phyloP scores from a whole-genome alignment of 1,140 invertebrate species.

The Cataglyphis hispanica region DNA sequence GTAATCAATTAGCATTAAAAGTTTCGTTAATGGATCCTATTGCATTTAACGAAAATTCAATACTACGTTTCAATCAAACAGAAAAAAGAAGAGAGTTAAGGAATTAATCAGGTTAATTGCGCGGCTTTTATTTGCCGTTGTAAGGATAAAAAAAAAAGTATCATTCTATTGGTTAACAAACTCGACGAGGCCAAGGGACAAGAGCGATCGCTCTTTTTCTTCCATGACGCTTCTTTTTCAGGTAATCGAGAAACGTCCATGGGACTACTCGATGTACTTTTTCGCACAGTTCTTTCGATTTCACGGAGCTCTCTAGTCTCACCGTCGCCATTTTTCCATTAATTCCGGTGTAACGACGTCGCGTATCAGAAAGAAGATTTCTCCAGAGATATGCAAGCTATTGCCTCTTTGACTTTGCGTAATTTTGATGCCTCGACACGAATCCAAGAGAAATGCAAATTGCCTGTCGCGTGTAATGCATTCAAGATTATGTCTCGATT shows the following conservation, averaged over 20 bases:
- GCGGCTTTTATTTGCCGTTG: constrained; percentile 42
- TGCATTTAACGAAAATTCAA: constrained; percentile 18
- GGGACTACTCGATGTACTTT: constrained; percentile 21
- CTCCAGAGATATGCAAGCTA: constrained; percentile 3
- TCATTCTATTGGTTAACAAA: constrained; percentile 52
- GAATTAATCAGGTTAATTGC: constrained; percentile 60
- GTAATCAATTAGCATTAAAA: constrained; percentile 40
- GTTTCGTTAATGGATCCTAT: constrained; percentile 31
- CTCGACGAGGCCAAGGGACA: constrained; percentile 13
- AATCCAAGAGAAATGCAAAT: not conserved
- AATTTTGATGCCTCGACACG: not conserved
- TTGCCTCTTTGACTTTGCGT: not conserved
- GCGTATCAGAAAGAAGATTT: constrained; percentile 27
- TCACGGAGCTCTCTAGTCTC: not conserved
- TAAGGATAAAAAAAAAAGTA: constrained; percentile 25
- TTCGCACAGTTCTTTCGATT: constrained; percentile 9
- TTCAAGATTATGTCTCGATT: not conserved
- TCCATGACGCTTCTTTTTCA: constrained; percentile 28
- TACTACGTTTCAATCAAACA: constrained; percentile 36
- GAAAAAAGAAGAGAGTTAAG: constrained; percentile 32
- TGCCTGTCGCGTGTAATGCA: not conserved
- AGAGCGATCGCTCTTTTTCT: constrained; percentile 51
- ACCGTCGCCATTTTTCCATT: constrained; percentile 44
- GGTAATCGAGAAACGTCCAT: constrained; percentile 43
- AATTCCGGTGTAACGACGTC: constrained; percentile 47